Conservation (phyloP, 2,797 vertebrate species). For the Momotus momota region DNA sequence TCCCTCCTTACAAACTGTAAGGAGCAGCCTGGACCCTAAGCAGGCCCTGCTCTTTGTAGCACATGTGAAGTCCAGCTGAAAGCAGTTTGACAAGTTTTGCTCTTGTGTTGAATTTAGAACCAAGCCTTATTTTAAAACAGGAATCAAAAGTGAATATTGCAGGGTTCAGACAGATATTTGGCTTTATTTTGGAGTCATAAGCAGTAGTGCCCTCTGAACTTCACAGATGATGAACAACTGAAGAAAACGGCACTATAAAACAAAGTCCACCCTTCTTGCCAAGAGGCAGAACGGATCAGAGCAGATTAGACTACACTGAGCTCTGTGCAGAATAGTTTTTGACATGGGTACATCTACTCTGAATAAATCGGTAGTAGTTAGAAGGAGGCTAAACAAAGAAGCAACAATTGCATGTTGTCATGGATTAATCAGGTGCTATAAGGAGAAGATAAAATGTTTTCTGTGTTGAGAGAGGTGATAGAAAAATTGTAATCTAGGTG, state of each 20-base stretch:
- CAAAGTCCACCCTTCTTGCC: neutral
- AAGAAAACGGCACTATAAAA: neutral
- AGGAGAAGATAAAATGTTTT: neutral
- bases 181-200: neutral
- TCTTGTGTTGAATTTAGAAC: neutral
- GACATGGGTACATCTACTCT: neutral
- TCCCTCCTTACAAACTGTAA: neutral
- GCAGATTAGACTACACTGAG: neutral
- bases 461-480: neutral
- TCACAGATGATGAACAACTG: neutral
- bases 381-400: neutral
- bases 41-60: neutral
- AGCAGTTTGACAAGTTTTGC: neutral
- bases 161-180: neutral
- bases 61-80: neutral
- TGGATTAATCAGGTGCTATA: neutral
- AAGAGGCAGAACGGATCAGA: neutral
- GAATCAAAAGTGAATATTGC: neutral
- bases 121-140: neutral
- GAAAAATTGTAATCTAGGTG: neutral
- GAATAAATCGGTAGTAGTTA: neutral
- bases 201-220: neutral
- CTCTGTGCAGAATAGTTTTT: neutral
- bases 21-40: neutral
- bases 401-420: neutral